Base-by-base conservation (phyloP, 2,113 vertebrate genomes). In the Rallus limicola region DNA sequence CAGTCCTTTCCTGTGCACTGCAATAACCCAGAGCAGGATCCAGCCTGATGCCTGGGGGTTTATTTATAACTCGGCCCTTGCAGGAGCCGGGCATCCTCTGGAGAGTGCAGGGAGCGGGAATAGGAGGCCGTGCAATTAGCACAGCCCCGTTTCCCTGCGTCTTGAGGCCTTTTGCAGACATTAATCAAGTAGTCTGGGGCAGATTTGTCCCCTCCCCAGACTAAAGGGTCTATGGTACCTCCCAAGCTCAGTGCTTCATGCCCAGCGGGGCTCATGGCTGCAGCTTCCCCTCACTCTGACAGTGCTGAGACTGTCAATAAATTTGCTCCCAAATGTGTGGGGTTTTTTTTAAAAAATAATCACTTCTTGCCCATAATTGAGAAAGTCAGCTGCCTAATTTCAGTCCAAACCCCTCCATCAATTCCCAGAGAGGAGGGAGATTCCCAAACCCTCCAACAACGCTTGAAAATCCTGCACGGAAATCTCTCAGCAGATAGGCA, bases 231-330 rank as follows among this genome's bases (percentile, higher is more conserved):
- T 21, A 40, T 0, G 6, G 15, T 64, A 8, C 23, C 50, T 56
- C 62, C 7, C 0, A 6, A 58, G 53, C 64, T 62, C 0, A 0
- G 28, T 16, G 60, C 81, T 40, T 56, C 2, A 0, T 21, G 38
- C 58, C 64, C 59, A 4, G 31, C 46, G 14, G 24, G n/a, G 42
- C 58, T 50, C 5, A 26, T 5, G 48, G 59, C 40, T 38, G 23
- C 1, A 2, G 26, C 21, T 82, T 42, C 77, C 52, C 53, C 71
- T 78, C 0, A 1, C 52, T 29, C 31, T 9, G 48, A 3, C n/a
- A 48, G 34, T 3, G 38, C 83, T 67, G 69, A 75, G 55, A 9
- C 15, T 3, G 0, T 3, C 0, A 0, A 59, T 38, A 70, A 90
- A 67, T 23, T 44, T 80, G 7, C 53, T 77, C 21, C 16, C 5